Percentiles rank a stretch among this genome's conserved stretches.
These are phyloP conservation scores for Ailurus styani DNA, from an alignment of 2,113 vertebrate genomes.

Conservation along the genomic window DNA sequence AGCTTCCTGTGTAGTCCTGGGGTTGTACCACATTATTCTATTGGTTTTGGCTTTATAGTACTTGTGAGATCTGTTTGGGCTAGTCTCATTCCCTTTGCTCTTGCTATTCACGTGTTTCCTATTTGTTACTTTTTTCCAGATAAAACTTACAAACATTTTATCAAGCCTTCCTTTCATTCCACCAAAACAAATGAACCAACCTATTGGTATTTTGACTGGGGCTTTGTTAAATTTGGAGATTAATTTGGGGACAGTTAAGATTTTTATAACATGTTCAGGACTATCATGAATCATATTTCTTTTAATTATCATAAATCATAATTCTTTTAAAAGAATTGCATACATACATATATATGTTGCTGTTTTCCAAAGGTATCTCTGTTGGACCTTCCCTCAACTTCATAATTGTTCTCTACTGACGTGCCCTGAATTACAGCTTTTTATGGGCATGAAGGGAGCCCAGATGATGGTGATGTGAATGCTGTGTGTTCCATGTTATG, in stretches of 20 bases:
- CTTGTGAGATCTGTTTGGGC: background rate
- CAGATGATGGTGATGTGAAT: no score
- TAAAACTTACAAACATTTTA: conserved; percentile 4
- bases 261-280: background rate
- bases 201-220: background rate
- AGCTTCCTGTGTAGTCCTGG: background rate
- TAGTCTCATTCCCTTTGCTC: background rate
- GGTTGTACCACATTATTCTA: background rate
- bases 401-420: background rate
- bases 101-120: background rate
- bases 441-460: background rate
- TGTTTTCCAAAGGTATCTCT: background rate
- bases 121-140: background rate
- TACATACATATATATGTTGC: background rate
- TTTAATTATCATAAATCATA: background rate
- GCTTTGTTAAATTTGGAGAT: background rate
- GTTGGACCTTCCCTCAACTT: background rate
- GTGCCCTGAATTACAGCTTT: background rate
- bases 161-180: background rate
- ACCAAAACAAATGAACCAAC: background rate
- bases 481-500: background rate
- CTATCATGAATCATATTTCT: background rate
- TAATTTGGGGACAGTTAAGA: background rate
- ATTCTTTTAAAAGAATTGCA: background rate
- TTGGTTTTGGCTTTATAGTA: background rate